Evolutionary conservation across 2,113 vertebrate genomes (phyloP), one percentile per base, ranked within the genome.

Genomic region (Bos indicus): DNA sequence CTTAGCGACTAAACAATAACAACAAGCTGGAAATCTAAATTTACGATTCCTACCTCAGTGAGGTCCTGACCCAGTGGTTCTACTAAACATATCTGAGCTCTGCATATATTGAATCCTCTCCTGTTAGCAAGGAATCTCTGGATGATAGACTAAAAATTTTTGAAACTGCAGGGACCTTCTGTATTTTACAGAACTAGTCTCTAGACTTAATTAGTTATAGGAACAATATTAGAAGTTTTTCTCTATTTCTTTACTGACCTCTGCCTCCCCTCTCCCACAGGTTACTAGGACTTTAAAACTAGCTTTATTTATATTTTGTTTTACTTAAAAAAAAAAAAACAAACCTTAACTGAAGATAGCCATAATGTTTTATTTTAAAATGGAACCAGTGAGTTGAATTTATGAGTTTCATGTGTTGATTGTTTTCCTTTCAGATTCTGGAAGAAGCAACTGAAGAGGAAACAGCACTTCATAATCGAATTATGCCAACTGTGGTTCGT

Each of bases 381-480:
- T 85, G 25, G 48, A 95, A 86, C 1, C 11, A 88, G 6, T 90
- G n/a, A 52, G 43, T 88, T 87, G 43, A 94, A 52, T 52, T 81
- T 81, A 52, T 52, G 30, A 36, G 33, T 92, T 93, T 97, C 91
- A 51, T 28, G 2, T 62, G 21, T 94, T 91, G 16, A 64, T 77
- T 94, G 10, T 95, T 86, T 83, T 95, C 36, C 48, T 59, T 83
- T 84, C 57, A 99, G 99, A 99, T 99, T 98, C 98, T 99, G 28
- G 99, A 99, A 95, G 99, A 99, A 98, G 99, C 99, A 95, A 99
- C 99, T 6, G 99, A 99, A 97, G 99, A 99, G 97, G 99, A 99
- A 99, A 99, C 99, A 2, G 98, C 99, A 36, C 99, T 99, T 97
- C 99, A 99, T 93, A 99, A 99, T 97, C 99, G 97, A 89, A 99